phyloP scores from a whole-genome alignment of 2,888 invertebrate species.

The Galeruca laticollis region DNA sequence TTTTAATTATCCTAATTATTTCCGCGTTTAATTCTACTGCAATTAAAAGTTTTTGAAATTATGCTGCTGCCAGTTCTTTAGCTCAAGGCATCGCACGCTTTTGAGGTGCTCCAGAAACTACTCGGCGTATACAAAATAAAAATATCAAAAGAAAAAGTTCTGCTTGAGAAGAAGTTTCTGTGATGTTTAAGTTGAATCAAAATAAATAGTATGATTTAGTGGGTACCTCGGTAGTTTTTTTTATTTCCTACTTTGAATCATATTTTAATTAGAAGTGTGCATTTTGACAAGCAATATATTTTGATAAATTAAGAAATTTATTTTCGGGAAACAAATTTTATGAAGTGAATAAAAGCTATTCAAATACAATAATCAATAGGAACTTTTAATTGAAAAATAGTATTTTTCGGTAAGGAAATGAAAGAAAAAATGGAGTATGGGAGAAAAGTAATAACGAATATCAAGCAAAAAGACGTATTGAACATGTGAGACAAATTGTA shows the following conservation, averaged over 20 bases:
- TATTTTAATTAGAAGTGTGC: neutral
- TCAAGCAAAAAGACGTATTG: no score
- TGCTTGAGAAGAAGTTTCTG: neutral
- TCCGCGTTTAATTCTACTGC: constrained; percentile 40
- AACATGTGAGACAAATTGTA: no score
- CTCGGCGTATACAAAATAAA: constrained; percentile 4
- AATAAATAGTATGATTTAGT: neutral
- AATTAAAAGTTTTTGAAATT: constrained; percentile 43
- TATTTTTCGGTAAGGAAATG: no score
- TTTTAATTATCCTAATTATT: constrained; percentile 48
- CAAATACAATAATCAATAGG: no score
- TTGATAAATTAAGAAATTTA: neutral
- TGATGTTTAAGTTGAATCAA: constrained; percentile 3
- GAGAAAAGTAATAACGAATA: no score
- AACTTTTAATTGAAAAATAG: no score
- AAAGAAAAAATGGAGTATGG: no score
- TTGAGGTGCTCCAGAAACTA: constrained; percentile 10
- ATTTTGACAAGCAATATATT: neutral
- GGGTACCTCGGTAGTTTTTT: neutral
- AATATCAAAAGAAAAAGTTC: neutral
- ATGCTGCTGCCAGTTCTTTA: constrained; percentile 21
- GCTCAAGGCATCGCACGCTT: constrained; percentile 10
- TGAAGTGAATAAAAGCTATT: neutral
- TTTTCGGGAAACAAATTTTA: no score
- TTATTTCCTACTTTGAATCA: neutral